A percentile compares a stretch with the other conserved stretches of the same genome.
phyloP scores from a whole-genome alignment of 2,797 vertebrate species.

The Streptopelia turtur region DNA sequence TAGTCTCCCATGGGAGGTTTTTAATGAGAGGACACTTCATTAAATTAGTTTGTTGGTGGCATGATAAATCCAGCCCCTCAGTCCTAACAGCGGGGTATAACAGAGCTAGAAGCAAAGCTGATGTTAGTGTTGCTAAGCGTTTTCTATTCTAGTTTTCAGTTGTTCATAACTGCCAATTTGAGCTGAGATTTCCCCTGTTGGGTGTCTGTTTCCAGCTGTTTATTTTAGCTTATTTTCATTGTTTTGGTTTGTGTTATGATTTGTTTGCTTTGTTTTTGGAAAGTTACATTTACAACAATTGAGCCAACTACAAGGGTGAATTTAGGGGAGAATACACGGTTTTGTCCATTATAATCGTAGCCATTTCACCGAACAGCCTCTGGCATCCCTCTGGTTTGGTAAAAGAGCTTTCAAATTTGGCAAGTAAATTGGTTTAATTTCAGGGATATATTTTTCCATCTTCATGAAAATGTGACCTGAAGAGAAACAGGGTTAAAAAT shows the following conservation, averaged over 20 bases:
- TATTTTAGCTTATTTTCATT: constrained; percentile 35
- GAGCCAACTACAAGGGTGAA: neutral
- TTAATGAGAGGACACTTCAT: neutral
- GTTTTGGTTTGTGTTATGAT: constrained; percentile 17
- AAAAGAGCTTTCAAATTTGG: constrained; percentile 8
- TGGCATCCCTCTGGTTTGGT: neutral
- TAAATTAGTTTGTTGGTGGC: neutral
- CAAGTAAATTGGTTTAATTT: neutral
- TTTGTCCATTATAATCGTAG: constrained; percentile 26
- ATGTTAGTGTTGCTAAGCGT: neutral
- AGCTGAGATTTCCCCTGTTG: neutral
- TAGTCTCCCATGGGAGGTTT: neutral
- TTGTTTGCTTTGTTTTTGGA: constrained; percentile 40
- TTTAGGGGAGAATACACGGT: neutral
- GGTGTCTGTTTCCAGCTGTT: constrained; percentile 26
- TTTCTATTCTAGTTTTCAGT: constrained; percentile 16
- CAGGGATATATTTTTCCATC: neutral
- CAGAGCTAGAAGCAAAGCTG: neutral
- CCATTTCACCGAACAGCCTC: neutral
- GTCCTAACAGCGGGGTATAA: neutral
- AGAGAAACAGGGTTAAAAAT: neutral
- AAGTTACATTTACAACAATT: neutral
- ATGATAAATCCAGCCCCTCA: neutral
- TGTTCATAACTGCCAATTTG: neutral
- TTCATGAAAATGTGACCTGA: neutral